Conservation (phyloP, 2,888 invertebrate species). For the Troilus luridus region DNA sequence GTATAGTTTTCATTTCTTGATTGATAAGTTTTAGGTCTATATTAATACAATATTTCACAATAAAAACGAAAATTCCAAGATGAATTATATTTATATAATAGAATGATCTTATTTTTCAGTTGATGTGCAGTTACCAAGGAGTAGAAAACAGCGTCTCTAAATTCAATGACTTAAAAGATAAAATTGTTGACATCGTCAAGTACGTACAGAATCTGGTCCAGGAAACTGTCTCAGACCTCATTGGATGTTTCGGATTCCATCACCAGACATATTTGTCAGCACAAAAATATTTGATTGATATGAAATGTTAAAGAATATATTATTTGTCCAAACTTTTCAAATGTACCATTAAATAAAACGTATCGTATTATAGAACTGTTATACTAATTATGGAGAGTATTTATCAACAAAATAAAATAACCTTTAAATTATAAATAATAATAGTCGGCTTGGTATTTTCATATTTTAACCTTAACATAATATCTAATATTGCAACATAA, state of each 20-base stretch:
- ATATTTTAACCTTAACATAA: too few species aligned
- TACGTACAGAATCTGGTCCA: background rate
- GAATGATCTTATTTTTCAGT: background rate
- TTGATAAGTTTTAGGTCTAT: too few species aligned
- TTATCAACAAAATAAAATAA: background rate
- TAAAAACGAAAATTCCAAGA: background rate
- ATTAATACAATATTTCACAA: too few species aligned
- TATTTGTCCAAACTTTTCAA: background rate
- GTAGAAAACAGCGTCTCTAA: background rate
- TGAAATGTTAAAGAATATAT: constrained; percentile 20
- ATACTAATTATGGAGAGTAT: background rate
- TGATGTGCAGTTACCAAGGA: constrained; percentile 1
- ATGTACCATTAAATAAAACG: background rate
- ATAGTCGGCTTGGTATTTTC: background rate
- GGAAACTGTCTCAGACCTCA: background rate
- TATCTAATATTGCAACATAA: too few species aligned
- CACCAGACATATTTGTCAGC: background rate
- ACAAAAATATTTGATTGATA: background rate
- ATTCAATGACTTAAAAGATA: background rate
- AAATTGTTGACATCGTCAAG: background rate
- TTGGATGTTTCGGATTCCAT: background rate
- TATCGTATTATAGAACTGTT: background rate
- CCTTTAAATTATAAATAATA: background rate
- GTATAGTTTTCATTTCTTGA: too few species aligned
- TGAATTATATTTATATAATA: background rate